These are phyloP conservation scores for Pseudopodoces humilis DNA, from an alignment of 2,113 vertebrate species.

Conservation along the genomic window DNA sequence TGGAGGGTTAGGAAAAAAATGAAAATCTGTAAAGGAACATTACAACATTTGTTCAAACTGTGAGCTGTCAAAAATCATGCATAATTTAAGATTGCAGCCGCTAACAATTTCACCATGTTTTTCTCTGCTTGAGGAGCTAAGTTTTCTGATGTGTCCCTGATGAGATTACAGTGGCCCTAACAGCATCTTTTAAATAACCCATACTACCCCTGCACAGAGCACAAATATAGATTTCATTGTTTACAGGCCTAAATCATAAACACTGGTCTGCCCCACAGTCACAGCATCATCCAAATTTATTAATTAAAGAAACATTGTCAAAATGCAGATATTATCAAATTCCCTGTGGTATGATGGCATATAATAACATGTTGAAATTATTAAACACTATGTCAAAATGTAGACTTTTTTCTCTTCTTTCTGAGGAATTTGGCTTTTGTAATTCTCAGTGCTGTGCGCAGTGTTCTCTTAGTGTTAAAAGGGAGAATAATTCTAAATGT, in stretches of 20 bases:
- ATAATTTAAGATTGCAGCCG: not conserved
- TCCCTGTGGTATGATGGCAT: not conserved
- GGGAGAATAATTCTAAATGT: not conserved
- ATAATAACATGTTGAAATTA: not conserved
- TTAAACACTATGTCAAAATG: not conserved
- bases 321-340: not conserved
- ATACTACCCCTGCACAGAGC: not conserved
- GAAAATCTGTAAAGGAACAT: not conserved
- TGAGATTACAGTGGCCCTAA: not conserved
- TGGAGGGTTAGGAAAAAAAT: not conserved
- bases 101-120: conserved; percentile 12
- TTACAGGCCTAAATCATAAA: not conserved
- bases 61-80: conserved; percentile 27
- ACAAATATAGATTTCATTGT: not conserved
- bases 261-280: not conserved
- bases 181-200: not conserved
- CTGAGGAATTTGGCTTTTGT: not conserved
- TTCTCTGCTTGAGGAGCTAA: not conserved
- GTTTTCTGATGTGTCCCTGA: not conserved
- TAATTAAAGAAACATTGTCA: not conserved
- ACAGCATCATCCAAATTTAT: not conserved
- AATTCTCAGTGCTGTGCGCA: not conserved
- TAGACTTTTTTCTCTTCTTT: not conserved
- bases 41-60: conserved; percentile 5
- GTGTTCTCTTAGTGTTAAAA: not conserved